Evolutionary conservation across 2,113 vertebrate species (phyloP).

Genomic region (Rhipidura dahli): DNA sequence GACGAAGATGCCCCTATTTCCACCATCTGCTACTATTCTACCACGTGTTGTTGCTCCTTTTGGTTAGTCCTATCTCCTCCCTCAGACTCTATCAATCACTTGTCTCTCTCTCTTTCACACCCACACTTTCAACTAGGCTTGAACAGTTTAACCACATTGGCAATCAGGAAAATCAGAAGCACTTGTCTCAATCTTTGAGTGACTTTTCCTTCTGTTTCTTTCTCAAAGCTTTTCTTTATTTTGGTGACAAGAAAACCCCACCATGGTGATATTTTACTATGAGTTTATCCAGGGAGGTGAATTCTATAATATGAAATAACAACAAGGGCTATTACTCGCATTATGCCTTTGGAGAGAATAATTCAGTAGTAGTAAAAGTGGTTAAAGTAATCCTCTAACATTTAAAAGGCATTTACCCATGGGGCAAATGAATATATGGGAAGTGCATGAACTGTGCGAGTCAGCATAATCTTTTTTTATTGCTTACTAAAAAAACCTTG

Average conservation of each 20-base stretch:
- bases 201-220: not conserved
- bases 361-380: not conserved
- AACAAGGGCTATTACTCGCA: not conserved
- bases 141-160: not conserved
- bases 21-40: not conserved
- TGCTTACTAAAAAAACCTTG: not conserved
- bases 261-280: not conserved
- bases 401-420: not conserved
- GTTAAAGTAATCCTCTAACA: not conserved
- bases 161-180: not conserved
- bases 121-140: not conserved
- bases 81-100: not conserved
- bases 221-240: not conserved
- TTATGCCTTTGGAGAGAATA: not conserved
- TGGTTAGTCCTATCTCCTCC: not conserved
- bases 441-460: not conserved
- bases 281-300: not conserved
- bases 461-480: constrained; percentile 18
- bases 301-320: not conserved
- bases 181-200: not conserved
- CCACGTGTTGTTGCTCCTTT: not conserved
- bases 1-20: not conserved
- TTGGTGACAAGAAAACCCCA: not conserved
- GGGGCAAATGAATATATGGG: not conserved
- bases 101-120: not conserved